Percentiles rank a stretch among this genome's conserved stretches.
Evolutionary conservation across 2,113 vertebrate genomes (phyloP).

Genomic region (Poecilia latipinna): DNA sequence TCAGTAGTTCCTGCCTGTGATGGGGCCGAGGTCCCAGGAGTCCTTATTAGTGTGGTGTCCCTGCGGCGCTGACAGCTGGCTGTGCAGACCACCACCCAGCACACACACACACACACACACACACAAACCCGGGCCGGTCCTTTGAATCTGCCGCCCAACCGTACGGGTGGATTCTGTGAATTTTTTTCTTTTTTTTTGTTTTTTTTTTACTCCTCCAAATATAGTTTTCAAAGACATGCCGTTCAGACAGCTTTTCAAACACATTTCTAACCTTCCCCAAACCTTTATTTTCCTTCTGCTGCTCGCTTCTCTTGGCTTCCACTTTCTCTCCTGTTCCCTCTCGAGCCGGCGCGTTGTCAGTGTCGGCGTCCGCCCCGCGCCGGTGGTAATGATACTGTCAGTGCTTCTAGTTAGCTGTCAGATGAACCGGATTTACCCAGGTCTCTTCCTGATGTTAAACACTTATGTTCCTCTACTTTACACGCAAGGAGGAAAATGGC

Average conservation of each 20-base stretch:
- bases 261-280: constrained; percentile 15
- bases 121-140: constrained; percentile 34
- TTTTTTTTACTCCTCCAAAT: constrained; percentile 33
- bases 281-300: constrained; percentile 12
- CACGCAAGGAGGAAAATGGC: constrained; percentile 63
- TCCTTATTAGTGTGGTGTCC: constrained; percentile 81
- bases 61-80: constrained; percentile 80
- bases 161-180: constrained; percentile 29
- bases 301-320: constrained; percentile 25
- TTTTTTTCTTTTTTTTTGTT: constrained; percentile 47
- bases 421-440: constrained; percentile 57
- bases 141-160: constrained; percentile 33
- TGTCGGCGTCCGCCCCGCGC: constrained; percentile 59
- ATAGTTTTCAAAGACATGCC: constrained; percentile 46
- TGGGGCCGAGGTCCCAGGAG: constrained; percentile 67
- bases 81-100: constrained; percentile 62
- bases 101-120: constrained; percentile 42
- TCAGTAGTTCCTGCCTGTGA: constrained; percentile 66
- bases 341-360: constrained; percentile 67
- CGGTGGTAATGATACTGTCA: constrained; percentile 75
- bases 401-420: constrained; percentile 73
- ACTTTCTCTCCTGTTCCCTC: constrained; percentile 54
- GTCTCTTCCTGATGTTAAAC: constrained; percentile 71
- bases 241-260: constrained; percentile 45
- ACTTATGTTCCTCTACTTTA: constrained; percentile 67